phyloP scores from a whole-genome alignment of 2,888 invertebrate genomes.

The Drosophila atripex region DNA sequence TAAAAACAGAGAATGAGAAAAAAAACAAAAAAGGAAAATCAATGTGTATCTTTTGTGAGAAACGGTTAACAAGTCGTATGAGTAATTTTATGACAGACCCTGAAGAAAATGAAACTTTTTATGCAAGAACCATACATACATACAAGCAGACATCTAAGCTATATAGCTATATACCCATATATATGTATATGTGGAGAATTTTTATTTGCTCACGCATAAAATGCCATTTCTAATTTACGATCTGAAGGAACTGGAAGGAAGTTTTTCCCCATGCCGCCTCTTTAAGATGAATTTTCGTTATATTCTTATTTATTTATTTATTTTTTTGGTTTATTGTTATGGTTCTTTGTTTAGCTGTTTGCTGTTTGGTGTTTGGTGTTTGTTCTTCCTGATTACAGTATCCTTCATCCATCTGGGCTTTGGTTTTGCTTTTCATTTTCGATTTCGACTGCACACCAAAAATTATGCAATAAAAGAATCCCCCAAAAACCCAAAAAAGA shows the following conservation, averaged over 20 bases:
- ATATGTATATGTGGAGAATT: constrained; percentile 33
- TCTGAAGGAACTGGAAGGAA: constrained; percentile 21
- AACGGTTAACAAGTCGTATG: constrained; percentile 73
- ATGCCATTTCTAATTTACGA: constrained; percentile 76
- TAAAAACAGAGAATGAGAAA: neutral
- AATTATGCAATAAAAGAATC: constrained; percentile 75
- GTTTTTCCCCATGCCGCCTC: constrained; percentile 9
- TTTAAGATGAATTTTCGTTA: constrained; percentile 65
- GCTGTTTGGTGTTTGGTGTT: constrained; percentile 27
- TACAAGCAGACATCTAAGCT: neutral
- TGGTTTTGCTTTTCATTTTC: neutral
- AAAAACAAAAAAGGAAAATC: constrained; percentile 23
- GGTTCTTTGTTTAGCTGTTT: constrained; percentile 45
- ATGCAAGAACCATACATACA: constrained; percentile 19
- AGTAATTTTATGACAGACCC: constrained; percentile 61
- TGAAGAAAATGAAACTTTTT: constrained; percentile 56
- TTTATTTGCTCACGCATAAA: constrained; percentile 70
- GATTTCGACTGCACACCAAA: constrained; percentile 52
- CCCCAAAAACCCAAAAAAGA: neutral
- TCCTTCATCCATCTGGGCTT: neutral
- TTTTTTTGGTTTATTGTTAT: constrained; percentile 46
- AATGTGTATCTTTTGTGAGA: constrained; percentile 38
- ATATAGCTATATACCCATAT: neutral
- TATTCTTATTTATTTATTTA: constrained; percentile 10
- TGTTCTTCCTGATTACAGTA: constrained; percentile 24